Evolutionary conservation across 37 sponge, comb jelly and placozoan genomes (phyloP).

Genomic region (Axinella damicornis): DNA sequence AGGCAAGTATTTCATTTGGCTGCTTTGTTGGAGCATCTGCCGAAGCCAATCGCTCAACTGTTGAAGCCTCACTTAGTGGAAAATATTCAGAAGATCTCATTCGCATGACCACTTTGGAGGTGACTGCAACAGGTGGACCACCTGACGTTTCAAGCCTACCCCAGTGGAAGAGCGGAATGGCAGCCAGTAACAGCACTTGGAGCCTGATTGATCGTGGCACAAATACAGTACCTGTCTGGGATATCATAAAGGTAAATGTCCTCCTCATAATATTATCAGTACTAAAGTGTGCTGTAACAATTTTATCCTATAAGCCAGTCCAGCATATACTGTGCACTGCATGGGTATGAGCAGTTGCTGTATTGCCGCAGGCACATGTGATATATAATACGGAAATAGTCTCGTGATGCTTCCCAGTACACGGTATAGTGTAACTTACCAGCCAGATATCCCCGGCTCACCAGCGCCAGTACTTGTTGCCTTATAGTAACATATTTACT

Average conservation of each 20-base stretch:
- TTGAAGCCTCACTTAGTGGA: neutral
- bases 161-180: slow-evolving; percentile 14
- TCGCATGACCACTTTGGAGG: neutral
- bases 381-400: too few species aligned
- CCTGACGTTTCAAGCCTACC: neutral
- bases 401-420: too few species aligned
- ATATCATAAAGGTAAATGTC: slow-evolving; percentile 29
- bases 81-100: neutral
- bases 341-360: too few species aligned
- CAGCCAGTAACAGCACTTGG: slow-evolving; percentile 1
- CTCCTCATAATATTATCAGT: too few species aligned
- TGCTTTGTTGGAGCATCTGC: neutral
- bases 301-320: too few species aligned
- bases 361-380: too few species aligned
- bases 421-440: too few species aligned
- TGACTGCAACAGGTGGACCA: neutral
- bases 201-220: slow-evolving; percentile 14
- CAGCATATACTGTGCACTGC: too few species aligned
- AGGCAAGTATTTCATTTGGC: neutral
- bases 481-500: too few species aligned
- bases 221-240: slow-evolving; percentile 11
- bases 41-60: neutral
- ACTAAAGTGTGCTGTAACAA: too few species aligned
- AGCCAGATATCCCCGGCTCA: too few species aligned
- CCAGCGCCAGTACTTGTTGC: too few species aligned